Conservation (phyloP, 2,113 vertebrate genomes). For the Ammodramus savannarum region DNA sequence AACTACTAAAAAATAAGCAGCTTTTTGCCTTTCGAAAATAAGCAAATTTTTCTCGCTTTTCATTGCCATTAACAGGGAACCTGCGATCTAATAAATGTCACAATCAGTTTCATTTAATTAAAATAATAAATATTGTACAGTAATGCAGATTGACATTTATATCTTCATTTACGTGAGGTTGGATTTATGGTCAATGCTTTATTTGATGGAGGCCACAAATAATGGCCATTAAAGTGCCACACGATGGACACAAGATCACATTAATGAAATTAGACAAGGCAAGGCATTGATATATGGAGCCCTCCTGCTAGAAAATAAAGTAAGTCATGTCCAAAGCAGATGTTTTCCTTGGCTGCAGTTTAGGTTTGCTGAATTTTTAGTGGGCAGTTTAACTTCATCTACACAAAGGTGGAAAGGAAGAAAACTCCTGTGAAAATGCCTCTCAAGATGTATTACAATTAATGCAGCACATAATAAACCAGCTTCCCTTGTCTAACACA, state of each 20-base stretch:
- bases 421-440: not conserved
- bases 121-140: slow-evolving; percentile 93
- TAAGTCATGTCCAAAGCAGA: slow-evolving; percentile 52
- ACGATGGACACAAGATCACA: slow-evolving; percentile 82
- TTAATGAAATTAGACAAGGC: slow-evolving; percentile 89
- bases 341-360: slow-evolving; percentile 43
- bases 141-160: slow-evolving; percentile 89
- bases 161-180: slow-evolving; percentile 78
- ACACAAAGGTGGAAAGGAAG: not conserved
- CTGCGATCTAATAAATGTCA: slow-evolving; percentile 89
- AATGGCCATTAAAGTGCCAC: slow-evolving; percentile 90
- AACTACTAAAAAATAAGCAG: slow-evolving; percentile 71
- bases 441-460: not conserved
- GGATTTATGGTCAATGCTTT: slow-evolving; percentile 85
- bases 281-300: slow-evolving; percentile 71
- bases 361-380: not conserved
- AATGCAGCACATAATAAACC: not conserved
- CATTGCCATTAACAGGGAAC: slow-evolving; percentile 83
- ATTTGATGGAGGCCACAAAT: slow-evolving; percentile 91
- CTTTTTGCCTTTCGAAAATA: slow-evolving; percentile 74
- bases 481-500: not conserved
- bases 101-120: slow-evolving; percentile 94
- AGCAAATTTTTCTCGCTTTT: slow-evolving; percentile 74
- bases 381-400: not conserved
- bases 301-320: slow-evolving; percentile 48